phyloP scores from a whole-genome alignment of 2,888 invertebrate species.

The Sarcophaga carnaria region DNA sequence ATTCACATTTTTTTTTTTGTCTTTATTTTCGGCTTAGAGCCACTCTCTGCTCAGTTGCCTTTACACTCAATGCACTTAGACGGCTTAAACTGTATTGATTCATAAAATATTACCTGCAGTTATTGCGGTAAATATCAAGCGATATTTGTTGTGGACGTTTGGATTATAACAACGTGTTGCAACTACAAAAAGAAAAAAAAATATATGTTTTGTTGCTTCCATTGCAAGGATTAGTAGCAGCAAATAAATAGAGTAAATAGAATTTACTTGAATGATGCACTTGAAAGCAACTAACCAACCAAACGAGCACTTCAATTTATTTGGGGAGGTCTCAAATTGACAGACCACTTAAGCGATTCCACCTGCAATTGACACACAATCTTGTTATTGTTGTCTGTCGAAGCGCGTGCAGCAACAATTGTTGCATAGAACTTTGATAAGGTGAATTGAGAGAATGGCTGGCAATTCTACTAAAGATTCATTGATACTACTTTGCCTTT shows the following conservation, averaged over 20 bases:
- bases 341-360: conserved; percentile 73
- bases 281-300: conserved; percentile 3
- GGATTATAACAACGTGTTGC: conserved; percentile 43
- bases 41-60: conserved; percentile 15
- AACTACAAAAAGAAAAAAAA: conserved; percentile 1
- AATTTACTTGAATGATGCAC: conserved; percentile 45
- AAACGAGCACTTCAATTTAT: conserved; percentile 35
- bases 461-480: conserved; percentile 42
- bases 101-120: conserved; percentile 65
- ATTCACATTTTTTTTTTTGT: conserved; percentile 44
- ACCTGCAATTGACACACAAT: conserved; percentile 73
- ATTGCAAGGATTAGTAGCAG: conserved; percentile 47
- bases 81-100: conserved; percentile 54
- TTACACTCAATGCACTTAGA: conserved; percentile 12
- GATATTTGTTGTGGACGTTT: conserved; percentile 51
- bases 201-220: conserved; percentile 10
- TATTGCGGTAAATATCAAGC: conserved; percentile 63
- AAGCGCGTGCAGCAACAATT: conserved; percentile 63
- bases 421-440: conserved; percentile 45
- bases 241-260: conserved; percentile 54
- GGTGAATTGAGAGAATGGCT: conserved; percentile 30
- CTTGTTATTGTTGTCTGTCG: conserved; percentile 60
- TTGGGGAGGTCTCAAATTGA: conserved; percentile 72
- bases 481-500: conserved; percentile 50
- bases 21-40: conserved; percentile 16